Evolutionary conservation across 2,113 vertebrate genomes (phyloP).

Genomic region (Orthonyx spaldingii): DNA sequence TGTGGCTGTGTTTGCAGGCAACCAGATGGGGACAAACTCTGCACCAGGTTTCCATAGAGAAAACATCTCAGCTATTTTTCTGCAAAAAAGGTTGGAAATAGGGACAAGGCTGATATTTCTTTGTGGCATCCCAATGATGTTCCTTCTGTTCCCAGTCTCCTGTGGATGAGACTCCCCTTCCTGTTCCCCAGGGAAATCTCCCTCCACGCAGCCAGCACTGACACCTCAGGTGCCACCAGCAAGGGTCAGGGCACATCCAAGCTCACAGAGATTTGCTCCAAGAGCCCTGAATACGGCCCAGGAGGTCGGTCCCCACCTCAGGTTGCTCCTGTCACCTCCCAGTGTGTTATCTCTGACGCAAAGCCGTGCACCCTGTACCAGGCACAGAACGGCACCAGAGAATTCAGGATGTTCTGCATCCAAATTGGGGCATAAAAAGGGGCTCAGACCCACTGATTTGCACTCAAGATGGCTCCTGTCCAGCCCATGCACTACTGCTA

Average conservation of each 20-base stretch:
- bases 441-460: not conserved
- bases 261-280: not conserved
- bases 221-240: not conserved
- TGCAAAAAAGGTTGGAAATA: not conserved
- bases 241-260: not conserved
- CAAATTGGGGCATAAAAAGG: not conserved
- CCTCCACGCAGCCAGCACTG: not conserved
- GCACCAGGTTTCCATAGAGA: not conserved
- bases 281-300: not conserved
- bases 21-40: not conserved
- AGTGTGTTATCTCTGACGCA: not conserved
- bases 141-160: not conserved
- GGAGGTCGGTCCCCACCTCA: rapidly evolving
- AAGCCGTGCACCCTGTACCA: rapidly evolving
- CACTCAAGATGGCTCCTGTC: not conserved
- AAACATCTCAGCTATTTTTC: not conserved
- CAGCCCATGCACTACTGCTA: not conserved
- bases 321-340: not conserved
- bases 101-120: not conserved
- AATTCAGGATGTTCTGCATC: not conserved
- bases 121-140: rapidly evolving
- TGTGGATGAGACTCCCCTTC: rapidly evolving
- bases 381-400: rapidly evolving
- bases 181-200: not conserved
- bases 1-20: not conserved